Percentiles rank a stretch among this genome's conserved stretches.
These are phyloP conservation scores for Sarcophaga bullata DNA, from an alignment of 1,140 invertebrate genomes.

Conservation along the genomic window DNA sequence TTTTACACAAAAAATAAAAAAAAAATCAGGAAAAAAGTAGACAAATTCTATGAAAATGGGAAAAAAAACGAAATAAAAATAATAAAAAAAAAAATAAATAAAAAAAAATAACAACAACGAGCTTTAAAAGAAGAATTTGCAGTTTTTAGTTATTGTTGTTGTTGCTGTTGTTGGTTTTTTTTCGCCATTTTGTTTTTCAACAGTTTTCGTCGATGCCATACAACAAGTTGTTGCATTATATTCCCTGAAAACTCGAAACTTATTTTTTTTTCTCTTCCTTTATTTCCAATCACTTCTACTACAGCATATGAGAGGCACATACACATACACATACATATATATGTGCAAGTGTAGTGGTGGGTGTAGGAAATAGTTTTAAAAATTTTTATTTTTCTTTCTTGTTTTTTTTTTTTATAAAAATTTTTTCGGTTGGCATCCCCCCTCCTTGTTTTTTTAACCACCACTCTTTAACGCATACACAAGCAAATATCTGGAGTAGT, in stretches of 20 bases:
- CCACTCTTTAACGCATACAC: too few relatives aligned
- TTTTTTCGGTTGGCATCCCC: neutral
- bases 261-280: neutral
- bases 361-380: neutral
- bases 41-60: neutral
- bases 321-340: neutral
- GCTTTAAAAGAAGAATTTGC: too few relatives aligned
- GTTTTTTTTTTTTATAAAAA: neutral
- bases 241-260: neutral
- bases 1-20: slow-evolving; percentile 51
- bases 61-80: neutral
- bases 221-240: slow-evolving; percentile 36
- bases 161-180: slow-evolving; percentile 26
- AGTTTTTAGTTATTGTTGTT: slow-evolving; percentile 40
- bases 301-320: neutral
- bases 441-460: too few relatives aligned
- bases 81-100: too few relatives aligned
- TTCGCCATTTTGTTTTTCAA: slow-evolving; percentile 38
- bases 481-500: neutral
- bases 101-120: too few relatives aligned
- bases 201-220: slow-evolving; percentile 40
- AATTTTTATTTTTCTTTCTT: slow-evolving; percentile 7
- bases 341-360: neutral
- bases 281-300: neutral
- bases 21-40: slow-evolving; percentile 14